Evolutionary conservation across 2,888 invertebrate genomes (phyloP), one percentile per base, ranked within the genome.

Genomic region (Andrena flavipes): DNA sequence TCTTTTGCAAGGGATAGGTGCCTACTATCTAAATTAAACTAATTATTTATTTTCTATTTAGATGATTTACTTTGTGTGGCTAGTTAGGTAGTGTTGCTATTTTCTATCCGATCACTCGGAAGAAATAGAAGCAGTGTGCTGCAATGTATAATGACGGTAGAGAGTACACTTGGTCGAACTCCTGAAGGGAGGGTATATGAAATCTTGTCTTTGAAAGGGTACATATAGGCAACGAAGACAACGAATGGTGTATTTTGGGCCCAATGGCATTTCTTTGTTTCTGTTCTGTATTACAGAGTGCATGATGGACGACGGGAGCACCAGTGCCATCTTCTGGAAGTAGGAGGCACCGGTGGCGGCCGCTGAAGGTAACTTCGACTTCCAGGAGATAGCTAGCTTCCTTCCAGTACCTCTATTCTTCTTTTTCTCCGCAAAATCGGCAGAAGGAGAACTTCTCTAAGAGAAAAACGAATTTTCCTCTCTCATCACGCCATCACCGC

Each of bases 271-370:
- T 93, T 95, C 94, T 95, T 94, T 95, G 94, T 93, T 94, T 95
- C 94, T 95, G 94, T 95, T 95, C 95, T 95, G 92, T 94, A 95
- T 95, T 95, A 94, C 95, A 95, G 95, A 95, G 95, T 95, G 95
- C 95, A 94, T 94, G 94, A 94, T 94, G 94, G 94, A 94, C 94
- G 93, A 93, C 93, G 93, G 93, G 94, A 95, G 95, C 94, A 94
- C 94, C 95, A 94, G 94, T 94, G 95, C 95, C 95, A 95, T 95
- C 95, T 95, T 94, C 95, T 95, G 95, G 95, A 95, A 95, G 95
- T 95, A 95, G 95, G 95, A 95, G 95, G 94, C 94, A 94, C 94
- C 94, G 93, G 93, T 93, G 93, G 91, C 92, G 92, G 90, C 93
- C 92, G 93, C 91, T 89, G 92, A 95, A 95, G 95, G 95, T 95